Evolutionary conservation across 2,113 vertebrate genomes (phyloP).

Genomic region (Oncorhynchus gorbuscha): DNA sequence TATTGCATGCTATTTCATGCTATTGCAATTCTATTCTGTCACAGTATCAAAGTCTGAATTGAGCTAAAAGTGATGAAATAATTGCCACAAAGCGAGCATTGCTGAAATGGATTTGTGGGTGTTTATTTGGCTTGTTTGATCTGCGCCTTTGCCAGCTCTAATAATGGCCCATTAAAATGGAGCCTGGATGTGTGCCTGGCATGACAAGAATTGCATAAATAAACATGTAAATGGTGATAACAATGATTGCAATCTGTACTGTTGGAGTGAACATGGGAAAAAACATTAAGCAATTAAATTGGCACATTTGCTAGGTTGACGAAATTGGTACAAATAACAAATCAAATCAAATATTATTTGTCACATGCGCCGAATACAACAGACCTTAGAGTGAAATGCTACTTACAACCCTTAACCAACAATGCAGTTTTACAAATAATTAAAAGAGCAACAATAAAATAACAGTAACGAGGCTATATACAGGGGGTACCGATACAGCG

Average conservation of each 20-base stretch:
- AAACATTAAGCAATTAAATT: background rate
- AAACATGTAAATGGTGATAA: slow-evolving; percentile 3
- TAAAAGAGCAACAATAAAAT: no score
- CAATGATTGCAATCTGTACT: background rate
- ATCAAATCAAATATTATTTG: no score
- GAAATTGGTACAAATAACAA: no score
- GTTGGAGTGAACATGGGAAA: background rate
- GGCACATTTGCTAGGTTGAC: background rate
- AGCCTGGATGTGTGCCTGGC: slow-evolving; percentile 27
- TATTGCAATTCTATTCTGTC: no score
- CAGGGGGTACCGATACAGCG: no score
- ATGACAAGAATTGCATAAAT: slow-evolving; percentile 24
- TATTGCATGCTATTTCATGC: no score
- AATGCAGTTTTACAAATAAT: no score
- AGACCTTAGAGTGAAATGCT: no score
- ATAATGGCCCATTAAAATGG: slow-evolving; percentile 27
- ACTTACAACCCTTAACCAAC: no score
- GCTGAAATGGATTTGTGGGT: background rate
- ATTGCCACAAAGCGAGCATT: background rate
- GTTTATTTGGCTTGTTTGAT: slow-evolving; percentile 19
- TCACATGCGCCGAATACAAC: no score
- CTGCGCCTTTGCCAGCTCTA: slow-evolving; percentile 16
- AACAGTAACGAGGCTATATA: no score
- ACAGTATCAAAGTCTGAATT: background rate
- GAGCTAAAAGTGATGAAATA: background rate